phyloP scores from a whole-genome alignment of 1,140 invertebrate genomes.

The Micrasema minimum region DNA sequence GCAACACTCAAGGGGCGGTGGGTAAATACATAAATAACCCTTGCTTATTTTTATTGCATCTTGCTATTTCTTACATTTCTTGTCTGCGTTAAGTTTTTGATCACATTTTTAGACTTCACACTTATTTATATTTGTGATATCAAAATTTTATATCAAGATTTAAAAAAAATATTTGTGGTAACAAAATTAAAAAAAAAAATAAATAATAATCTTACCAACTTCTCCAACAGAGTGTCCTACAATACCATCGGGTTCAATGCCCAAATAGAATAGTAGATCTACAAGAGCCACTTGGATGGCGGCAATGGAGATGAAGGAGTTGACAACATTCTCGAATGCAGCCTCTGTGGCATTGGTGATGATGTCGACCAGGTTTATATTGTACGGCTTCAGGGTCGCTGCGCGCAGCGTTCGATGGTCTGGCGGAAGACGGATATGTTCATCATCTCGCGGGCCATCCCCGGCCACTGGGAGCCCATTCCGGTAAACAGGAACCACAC shows the following conservation, averaged over 20 bases:
- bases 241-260: constrained; percentile 90
- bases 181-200: no score
- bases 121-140: no score
- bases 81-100: no score
- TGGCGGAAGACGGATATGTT: constrained; percentile 81
- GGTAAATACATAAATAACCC: no score
- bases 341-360: constrained; percentile 81
- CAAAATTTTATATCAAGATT: no score
- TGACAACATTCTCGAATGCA: constrained; percentile 84
- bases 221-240: constrained; percentile 96
- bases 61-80: no score
- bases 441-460: constrained; percentile 91
- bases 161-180: no score
- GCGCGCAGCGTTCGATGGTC: constrained; percentile 80
- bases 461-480: constrained; percentile 96
- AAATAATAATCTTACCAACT: constrained; percentile 65
- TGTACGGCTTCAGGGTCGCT: constrained; percentile 79
- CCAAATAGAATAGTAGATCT: constrained; percentile 82
- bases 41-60: no score
- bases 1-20: no score
- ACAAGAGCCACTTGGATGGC: constrained; percentile 94
- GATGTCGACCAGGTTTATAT: constrained; percentile 84
- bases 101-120: no score
- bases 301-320: constrained; percentile 93
- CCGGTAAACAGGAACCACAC: constrained; percentile 96